phyloP scores from a whole-genome alignment of 2,113 vertebrate species.

The Uria aalge region DNA sequence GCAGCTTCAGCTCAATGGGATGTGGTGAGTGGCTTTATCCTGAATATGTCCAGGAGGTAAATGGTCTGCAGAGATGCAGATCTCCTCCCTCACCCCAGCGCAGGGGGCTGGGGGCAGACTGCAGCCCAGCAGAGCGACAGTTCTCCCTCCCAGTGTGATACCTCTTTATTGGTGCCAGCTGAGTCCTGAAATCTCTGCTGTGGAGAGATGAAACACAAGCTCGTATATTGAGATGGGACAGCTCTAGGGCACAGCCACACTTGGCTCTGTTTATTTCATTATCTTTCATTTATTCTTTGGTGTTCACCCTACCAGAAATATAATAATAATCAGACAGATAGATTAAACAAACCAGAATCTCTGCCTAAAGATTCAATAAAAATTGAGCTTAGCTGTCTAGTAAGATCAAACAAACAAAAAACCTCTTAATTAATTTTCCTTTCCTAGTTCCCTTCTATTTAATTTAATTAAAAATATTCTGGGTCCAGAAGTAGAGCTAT shows the following conservation, averaged over 20 bases:
- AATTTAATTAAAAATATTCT: constrained; percentile 30
- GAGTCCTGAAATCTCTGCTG: constrained; percentile 24
- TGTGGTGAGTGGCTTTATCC: rapidly evolving
- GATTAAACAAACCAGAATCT: constrained; percentile 29
- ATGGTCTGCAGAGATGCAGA: not conserved
- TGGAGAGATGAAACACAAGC: constrained; percentile 7
- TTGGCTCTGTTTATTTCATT: constrained; percentile 45
- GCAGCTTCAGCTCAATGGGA: not conserved
- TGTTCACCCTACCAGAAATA: constrained; percentile 10
- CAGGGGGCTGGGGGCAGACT: not conserved
- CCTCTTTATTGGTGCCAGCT: constrained; percentile 41
- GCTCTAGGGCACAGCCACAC: constrained; percentile 37
- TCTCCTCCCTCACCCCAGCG: not conserved
- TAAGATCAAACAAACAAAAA: constrained; percentile 31
- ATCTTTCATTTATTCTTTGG: constrained; percentile 34
- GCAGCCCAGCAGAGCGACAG: not conserved
- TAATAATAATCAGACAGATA: constrained; percentile 28
- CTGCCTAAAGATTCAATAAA: constrained; percentile 28
- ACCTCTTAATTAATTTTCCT: constrained; percentile 18
- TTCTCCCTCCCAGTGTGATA: not conserved
- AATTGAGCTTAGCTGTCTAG: not conserved
- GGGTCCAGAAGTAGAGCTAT: not conserved
- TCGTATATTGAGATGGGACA: not conserved
- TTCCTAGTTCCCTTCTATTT: not conserved
- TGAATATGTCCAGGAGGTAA: not conserved